Evolutionary conservation across 2,888 invertebrate species (phyloP), one percentile per base, ranked within the genome.

Genomic region (Caenorhabditis sp.): DNA sequence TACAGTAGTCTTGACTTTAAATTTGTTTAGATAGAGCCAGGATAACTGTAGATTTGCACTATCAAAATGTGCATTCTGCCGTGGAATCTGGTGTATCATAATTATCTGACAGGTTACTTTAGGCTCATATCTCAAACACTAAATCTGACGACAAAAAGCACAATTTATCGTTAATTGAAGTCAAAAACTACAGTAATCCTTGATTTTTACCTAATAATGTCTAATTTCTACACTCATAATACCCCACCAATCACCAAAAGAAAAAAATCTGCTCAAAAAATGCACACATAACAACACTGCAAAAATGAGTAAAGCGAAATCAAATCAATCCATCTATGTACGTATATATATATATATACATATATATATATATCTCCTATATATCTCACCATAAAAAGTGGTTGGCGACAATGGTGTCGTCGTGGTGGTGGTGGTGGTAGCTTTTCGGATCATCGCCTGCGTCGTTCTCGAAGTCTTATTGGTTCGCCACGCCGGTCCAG

Each of bases 401-500:
- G 71, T 69, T 23, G 74, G 52, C 56, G 38, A 64, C 21, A 26
- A 21, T 4, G 59, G 27, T n/a, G 67, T 38, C 17, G 69, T 67
- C 43, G 79, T 75, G n/a, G 75, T 63, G 31, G 64, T 72, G 27
- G 59, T 74, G 10, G 71, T 69, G n/a, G 63, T 66, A n/a, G n/a
- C n/a, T n/a, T n/a, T n/a, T 25, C 59, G 58, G 26, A n/a, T 66
- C 26, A 17, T 23, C 43, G 59, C 50, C 25, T 58, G 58, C 52
- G 69, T 66, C 31, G 68, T 64, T 53, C 73, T 49, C 17, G 63
- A 70, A 36, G 78, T 74, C 38, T 67, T 61, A 43, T 70, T 74
- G 3, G 75, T 70, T 25, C 70, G 62, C 81, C 81, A 81, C 36
- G 81, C 82, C 17, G 80, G 80, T 5, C 78, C 82, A 27, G 77